Evolutionary conservation across 2,113 vertebrate species (phyloP), one percentile per base, ranked within the genome.

Genomic region (Lanius collurio): DNA sequence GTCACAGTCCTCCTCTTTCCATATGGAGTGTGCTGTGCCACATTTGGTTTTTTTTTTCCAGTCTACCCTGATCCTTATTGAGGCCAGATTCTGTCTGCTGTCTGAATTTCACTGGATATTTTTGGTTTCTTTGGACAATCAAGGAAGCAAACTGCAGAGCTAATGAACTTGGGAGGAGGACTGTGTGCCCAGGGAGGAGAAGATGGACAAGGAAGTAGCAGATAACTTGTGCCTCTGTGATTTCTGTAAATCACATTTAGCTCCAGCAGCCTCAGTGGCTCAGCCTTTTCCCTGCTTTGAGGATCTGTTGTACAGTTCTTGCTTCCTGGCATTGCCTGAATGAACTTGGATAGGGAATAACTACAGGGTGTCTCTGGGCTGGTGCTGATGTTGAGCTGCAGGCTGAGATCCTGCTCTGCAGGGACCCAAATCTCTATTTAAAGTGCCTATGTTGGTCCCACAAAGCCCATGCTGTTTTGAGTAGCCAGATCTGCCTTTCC

Each of bases 171-270:
- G 44, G 70, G 79, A 83, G 87, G 69, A n/a, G 65, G 50, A 79
- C 6, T 62, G 63, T 92, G 81, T 93, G 83, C 83, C 83, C 84
- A 74, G 83, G 92, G 91, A 97, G 80, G 86, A 96, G 82, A 73
- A 59, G 86, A 93, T 62, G 75, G 68, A 87, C 62, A 35, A 88
- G 92, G 67, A 91, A 79, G 47, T 80, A 53, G 35, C 73, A 35
- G 75, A 37, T 70, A 21, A 27, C 33, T 67, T n/a, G 57, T 57
- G 88, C 88, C 63, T 85, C 69, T 60, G 4, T 50, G 41, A 26
- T 78, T 90, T 55, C 90, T n/a, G 11, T 44, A 20, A 82, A 86
- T 82, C 47, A 71, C 18, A 1, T 53, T 70, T 31, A 83, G 64
- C 62, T 92, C 71, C 84, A 67, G 2, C 37, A 63, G 39, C 75